A percentile compares a stretch with the other conserved stretches of the same genome.
Conservation (phyloP, 2,888 invertebrate genomes). For the Neocrepidodera transversa region DNA sequence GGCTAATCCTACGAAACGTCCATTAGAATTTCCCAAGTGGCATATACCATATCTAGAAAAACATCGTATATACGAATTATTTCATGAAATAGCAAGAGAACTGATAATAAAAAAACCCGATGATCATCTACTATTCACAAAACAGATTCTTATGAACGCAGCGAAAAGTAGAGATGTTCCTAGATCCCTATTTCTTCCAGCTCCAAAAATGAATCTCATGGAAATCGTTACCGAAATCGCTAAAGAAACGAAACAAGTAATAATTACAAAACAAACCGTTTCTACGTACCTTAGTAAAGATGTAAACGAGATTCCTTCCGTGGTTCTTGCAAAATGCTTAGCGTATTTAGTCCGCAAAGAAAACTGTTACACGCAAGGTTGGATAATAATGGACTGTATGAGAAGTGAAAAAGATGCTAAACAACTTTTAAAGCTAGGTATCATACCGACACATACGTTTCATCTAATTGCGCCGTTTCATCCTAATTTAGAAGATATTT, state of each 20-base stretch:
- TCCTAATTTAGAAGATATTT: conserved; percentile 51
- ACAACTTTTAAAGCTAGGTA: conserved; percentile 58
- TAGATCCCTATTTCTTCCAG: conserved; percentile 65
- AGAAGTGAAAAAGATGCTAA: conserved; percentile 60
- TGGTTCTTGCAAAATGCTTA: conserved; percentile 52
- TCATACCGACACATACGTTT: conserved; percentile 64
- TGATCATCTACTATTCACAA: conserved; percentile 70
- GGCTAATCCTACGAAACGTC: conserved; percentile 43
- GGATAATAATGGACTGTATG: conserved; percentile 60
- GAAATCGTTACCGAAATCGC: conserved; percentile 54
- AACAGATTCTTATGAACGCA: conserved; percentile 64
- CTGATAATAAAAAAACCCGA: conserved; percentile 67
- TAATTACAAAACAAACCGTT: conserved; percentile 44
- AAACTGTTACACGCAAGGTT: conserved; percentile 35
- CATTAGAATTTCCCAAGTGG: conserved; percentile 58
- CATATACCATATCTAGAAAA: conserved; percentile 72
- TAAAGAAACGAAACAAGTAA: conserved; percentile 49
- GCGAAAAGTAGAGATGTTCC: conserved; percentile 62
- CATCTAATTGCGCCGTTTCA: conserved; percentile 59
- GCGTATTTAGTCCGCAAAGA: conserved; percentile 50
- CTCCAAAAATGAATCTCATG: conserved; percentile 60
- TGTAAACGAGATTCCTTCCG: conserved; percentile 32
- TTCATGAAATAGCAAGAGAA: conserved; percentile 69
- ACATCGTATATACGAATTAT: conserved; percentile 69
- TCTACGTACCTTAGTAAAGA: conserved; percentile 26